phyloP scores from a whole-genome alignment of 2,113 vertebrate species.

The Leiothrix lutea region DNA sequence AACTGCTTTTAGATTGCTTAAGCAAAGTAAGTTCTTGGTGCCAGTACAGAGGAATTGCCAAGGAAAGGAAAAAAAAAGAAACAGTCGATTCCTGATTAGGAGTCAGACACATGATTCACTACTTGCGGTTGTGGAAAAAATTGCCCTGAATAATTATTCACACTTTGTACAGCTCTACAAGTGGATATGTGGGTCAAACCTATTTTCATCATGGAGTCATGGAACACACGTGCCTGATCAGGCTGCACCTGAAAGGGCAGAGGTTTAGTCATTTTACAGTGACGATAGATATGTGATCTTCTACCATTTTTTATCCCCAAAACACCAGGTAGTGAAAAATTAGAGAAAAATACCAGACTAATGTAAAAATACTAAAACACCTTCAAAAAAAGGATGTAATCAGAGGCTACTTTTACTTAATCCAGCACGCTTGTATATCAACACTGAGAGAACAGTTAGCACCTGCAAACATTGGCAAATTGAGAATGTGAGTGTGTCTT shows the following conservation, averaged over 20 bases:
- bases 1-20: not conserved
- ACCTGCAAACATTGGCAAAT: not conserved
- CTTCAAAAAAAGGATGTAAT: not conserved
- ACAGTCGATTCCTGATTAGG: not conserved
- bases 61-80: not conserved
- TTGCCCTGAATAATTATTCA: not conserved
- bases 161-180: not conserved
- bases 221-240: not conserved
- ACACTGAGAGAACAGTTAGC: not conserved
- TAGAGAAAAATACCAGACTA: not conserved
- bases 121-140: not conserved
- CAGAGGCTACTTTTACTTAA: not conserved
- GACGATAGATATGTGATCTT: not conserved
- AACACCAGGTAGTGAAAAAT: not conserved
- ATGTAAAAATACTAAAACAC: not conserved
- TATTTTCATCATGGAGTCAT: not conserved
- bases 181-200: not conserved
- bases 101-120: not conserved
- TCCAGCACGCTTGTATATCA: not conserved
- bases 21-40: not conserved
- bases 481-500: not conserved
- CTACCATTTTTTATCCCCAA: not conserved
- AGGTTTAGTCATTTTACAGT: not conserved
- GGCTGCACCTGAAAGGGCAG: not conserved
- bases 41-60: not conserved